These are phyloP conservation scores for Sympetrum striolatum DNA, from an alignment of 2,888 invertebrate genomes.

Conservation along the genomic window DNA sequence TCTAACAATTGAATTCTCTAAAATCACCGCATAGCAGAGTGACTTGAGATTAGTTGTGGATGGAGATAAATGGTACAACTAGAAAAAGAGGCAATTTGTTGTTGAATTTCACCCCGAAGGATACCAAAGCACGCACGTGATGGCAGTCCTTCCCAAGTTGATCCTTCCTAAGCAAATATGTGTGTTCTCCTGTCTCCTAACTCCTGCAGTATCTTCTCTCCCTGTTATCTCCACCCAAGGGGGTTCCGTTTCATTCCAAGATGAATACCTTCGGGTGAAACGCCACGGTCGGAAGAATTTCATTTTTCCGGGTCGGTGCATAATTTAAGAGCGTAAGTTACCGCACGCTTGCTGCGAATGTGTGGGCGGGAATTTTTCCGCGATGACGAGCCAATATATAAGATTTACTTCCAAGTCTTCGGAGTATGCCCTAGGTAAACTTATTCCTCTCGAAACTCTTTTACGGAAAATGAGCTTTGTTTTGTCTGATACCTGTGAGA, in stretches of 20 bases:
- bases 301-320: neutral
- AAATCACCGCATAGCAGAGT: neutral
- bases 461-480: neutral
- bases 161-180: neutral
- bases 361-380: neutral
- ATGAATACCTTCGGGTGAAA: neutral
- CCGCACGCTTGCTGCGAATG: neutral
- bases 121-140: neutral
- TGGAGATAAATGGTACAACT: neutral
- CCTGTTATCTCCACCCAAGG: neutral
- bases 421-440: neutral
- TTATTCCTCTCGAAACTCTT: neutral
- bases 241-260: neutral
- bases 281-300: neutral
- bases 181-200: neutral
- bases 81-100: neutral
- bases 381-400: neutral
- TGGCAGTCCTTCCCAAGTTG: neutral
- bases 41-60: neutral
- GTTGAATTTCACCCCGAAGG: neutral
- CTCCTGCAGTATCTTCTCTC: neutral
- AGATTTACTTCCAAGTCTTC: neutral
- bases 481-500: neutral
- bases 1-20: neutral
- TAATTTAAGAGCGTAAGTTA: neutral